Percentiles rank a stretch among this genome's conserved stretches.
phyloP scores from a whole-genome alignment of 2,888 invertebrate genomes.

The Limnephilus lunatus region DNA sequence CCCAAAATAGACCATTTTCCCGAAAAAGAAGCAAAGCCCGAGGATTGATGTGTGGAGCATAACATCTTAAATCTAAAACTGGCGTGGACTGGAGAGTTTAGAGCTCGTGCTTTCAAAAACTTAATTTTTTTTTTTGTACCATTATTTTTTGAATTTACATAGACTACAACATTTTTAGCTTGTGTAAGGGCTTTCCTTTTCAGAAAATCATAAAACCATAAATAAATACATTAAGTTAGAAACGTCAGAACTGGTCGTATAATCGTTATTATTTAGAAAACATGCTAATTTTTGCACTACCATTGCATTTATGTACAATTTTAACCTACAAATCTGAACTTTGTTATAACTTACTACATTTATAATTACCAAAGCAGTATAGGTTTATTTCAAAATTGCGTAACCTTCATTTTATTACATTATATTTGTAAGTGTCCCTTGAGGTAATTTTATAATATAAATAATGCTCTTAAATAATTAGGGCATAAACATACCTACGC shows the following conservation, averaged over 20 bases:
- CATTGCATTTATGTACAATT: not conserved
- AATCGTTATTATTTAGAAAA: not conserved
- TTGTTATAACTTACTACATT: no score
- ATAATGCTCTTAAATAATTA: no score
- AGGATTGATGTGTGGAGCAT: not conserved
- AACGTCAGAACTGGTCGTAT: not conserved
- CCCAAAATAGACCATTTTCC: not conserved
- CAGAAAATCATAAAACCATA: no score
- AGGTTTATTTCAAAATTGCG: no score
- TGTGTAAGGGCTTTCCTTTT: no score
- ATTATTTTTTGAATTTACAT: not conserved
- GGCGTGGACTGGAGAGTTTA: not conserved
- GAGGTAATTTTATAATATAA: no score
- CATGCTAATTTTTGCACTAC: not conserved
- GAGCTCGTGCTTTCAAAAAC: not conserved
- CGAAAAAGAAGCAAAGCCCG: not conserved
- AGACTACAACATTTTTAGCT: not conserved
- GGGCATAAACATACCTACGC: no score
- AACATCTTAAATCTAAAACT: not conserved
- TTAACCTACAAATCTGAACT: no score
- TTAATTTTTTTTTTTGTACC: not conserved
- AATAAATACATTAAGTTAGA: no score
- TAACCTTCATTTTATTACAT: no score
- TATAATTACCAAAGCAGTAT: no score
- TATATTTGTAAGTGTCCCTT: no score